phyloP scores from a whole-genome alignment of 2,888 invertebrate species.

The Ochropleura plecta region DNA sequence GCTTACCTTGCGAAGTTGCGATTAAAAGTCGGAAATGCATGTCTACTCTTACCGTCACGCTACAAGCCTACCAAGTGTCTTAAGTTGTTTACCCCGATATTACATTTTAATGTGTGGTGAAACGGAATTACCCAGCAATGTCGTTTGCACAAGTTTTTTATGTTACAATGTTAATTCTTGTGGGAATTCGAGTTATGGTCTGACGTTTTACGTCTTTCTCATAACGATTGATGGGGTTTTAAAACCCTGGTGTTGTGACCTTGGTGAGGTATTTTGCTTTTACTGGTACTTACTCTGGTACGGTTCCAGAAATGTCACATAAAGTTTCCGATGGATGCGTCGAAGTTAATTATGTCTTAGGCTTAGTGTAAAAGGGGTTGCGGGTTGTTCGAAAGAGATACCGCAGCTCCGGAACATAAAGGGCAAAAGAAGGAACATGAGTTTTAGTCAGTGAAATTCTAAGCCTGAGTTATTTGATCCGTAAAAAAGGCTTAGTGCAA shows the following conservation, averaged over 20 bases:
- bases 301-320: constrained; percentile 14
- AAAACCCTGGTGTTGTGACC: constrained; percentile 21
- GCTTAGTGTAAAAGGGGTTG: too few relatives aligned
- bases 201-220: constrained; percentile 48
- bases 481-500: too few relatives aligned
- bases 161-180: constrained; percentile 49
- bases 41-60: constrained; percentile 15
- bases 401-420: too few relatives aligned
- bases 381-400: too few relatives aligned
- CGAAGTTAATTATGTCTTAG: too few relatives aligned
- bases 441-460: too few relatives aligned
- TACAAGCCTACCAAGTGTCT: constrained; percentile 45
- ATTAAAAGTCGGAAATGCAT: constrained; percentile 38
- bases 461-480: too few relatives aligned
- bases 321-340: neutral
- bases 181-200: constrained; percentile 32
- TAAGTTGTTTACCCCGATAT: constrained; percentile 53
- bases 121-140: constrained; percentile 56
- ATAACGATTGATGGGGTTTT: constrained; percentile 50
- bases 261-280: constrained; percentile 32
- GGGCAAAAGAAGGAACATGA: too few relatives aligned
- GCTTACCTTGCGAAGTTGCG: constrained; percentile 8
- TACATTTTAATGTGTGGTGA: constrained; percentile 61
- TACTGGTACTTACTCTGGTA: constrained; percentile 30
- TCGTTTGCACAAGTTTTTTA: constrained; percentile 57